phyloP scores from a whole-genome alignment of 2,888 invertebrate species.

The Leptinotarsa haldemani region DNA sequence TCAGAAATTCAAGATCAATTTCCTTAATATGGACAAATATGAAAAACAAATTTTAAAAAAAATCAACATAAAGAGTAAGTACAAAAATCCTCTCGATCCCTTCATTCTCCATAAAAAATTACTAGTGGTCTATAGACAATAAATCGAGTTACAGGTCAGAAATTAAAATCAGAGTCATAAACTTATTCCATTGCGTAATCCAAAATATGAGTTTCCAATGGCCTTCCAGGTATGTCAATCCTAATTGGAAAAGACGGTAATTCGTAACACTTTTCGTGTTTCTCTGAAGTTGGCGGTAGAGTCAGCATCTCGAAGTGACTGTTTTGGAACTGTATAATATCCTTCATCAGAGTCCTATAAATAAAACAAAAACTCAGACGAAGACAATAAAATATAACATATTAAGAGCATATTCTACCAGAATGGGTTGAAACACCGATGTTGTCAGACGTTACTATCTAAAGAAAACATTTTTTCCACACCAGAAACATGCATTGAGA shows the following conservation, averaged over 20 bases:
- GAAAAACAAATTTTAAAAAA: not conserved
- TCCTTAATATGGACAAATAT: not conserved
- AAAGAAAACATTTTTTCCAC: no score
- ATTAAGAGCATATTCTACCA: no score
- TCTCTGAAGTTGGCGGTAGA: conserved; percentile 55
- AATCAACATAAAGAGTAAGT: not conserved
- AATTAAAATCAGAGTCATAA: conserved; percentile 22
- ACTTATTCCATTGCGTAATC: conserved; percentile 52
- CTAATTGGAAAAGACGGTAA: conserved; percentile 57
- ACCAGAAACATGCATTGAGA: no score
- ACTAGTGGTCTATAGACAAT: conserved; percentile 5
- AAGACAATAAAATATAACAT: not conserved
- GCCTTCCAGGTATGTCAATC: conserved; percentile 52
- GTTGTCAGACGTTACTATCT: no score
- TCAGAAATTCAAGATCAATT: not conserved
- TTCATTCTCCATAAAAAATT: conserved; percentile 14
- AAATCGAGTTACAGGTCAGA: conserved; percentile 11
- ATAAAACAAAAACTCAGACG: not conserved
- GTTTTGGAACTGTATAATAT: conserved; percentile 71
- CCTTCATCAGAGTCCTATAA: conserved; percentile 70
- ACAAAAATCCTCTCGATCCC: not conserved
- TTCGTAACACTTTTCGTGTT: conserved; percentile 29
- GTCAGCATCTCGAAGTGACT: conserved; percentile 70
- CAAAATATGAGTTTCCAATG: conserved; percentile 54
- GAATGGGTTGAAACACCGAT: no score